A percentile compares a stretch with the other conserved stretches of the same genome.
Conservation (phyloP, 2,888 invertebrate genomes). For the Mythimna albipuncta region DNA sequence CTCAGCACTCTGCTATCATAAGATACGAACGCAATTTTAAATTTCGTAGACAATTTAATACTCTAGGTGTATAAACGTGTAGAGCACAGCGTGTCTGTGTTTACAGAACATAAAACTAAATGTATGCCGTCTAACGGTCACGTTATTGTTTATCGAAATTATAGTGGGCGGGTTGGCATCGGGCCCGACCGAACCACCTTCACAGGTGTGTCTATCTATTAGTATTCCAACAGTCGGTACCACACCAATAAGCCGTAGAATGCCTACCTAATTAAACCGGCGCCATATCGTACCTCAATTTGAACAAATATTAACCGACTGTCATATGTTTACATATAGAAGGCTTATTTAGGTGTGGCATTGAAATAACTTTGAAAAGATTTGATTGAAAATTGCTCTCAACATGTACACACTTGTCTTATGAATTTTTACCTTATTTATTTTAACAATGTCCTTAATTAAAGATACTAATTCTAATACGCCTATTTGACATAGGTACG, state of each 20-base stretch:
- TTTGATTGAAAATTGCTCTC: slow-evolving; percentile 49
- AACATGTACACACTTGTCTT: not conserved
- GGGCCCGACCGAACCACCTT: slow-evolving; percentile 78
- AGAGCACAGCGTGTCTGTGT: slow-evolving; percentile 65
- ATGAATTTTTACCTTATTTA: slow-evolving; percentile 11
- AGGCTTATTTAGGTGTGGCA: slow-evolving; percentile 62
- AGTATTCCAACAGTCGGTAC: slow-evolving; percentile 65
- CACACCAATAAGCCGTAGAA: slow-evolving; percentile 58
- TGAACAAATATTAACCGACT: slow-evolving; percentile 74
- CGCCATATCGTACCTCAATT: slow-evolving; percentile 74
- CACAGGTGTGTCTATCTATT: slow-evolving; percentile 79
- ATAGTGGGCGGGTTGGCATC: slow-evolving; percentile 78
- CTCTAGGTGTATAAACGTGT: slow-evolving; percentile 45
- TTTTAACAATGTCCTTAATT: slow-evolving; percentile 14
- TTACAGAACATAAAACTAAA: slow-evolving; percentile 72
- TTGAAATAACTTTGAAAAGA: slow-evolving; percentile 60
- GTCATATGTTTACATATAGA: slow-evolving; percentile 68
- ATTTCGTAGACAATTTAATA: slow-evolving; percentile 49
- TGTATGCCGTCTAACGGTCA: slow-evolving; percentile 78
- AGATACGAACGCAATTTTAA: slow-evolving; percentile 53
- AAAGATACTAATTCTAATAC: slow-evolving; percentile 8
- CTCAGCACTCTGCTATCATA: slow-evolving; percentile 61
- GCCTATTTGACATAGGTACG: not conserved
- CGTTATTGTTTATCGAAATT: slow-evolving; percentile 83
- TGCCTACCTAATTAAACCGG: slow-evolving; percentile 70